Evolutionary conservation across 2,888 invertebrate species (phyloP).

Genomic region (Ptychoptera albimana): DNA sequence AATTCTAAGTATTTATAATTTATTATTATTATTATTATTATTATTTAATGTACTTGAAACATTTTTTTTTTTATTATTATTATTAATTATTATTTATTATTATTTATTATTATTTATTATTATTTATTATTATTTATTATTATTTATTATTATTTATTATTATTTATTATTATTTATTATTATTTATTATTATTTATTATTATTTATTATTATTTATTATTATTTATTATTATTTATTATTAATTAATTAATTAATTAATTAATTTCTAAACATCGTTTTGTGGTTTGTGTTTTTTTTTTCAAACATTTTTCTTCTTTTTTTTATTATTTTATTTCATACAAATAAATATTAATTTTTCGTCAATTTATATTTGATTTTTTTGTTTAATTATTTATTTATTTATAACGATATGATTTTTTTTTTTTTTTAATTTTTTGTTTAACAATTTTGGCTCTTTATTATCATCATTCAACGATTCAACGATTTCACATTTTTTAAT

Average conservation of each 20-base stretch:
- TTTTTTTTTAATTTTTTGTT: constrained; percentile 8
- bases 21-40: too few species aligned
- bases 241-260: constrained; percentile 9
- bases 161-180: constrained; percentile 9
- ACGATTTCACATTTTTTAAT: not conserved
- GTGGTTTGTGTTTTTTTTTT: constrained; percentile 5
- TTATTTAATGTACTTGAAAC: too few species aligned
- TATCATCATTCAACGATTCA: not conserved
- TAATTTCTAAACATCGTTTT: too few species aligned
- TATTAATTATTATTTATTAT: constrained; percentile 7
- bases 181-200: constrained; percentile 6
- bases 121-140: constrained; percentile 5
- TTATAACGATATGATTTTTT: constrained; percentile 5
- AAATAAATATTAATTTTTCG: constrained; percentile 4
- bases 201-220: constrained; percentile 5
- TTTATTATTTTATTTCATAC: constrained; percentile 5
- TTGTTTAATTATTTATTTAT: too few species aligned
- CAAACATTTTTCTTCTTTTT: constrained; percentile 4
- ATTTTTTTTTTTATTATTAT: constrained; percentile 4
- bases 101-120: constrained; percentile 8
- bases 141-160: constrained; percentile 7
- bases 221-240: constrained; percentile 7
- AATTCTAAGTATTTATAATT: too few species aligned
- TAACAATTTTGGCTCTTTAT: constrained; percentile 9
- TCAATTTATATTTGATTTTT: not conserved